A percentile compares a stretch with the other conserved stretches of the same genome.
phyloP scores from a whole-genome alignment of 1,140 invertebrate genomes.

The Bombus turneri region DNA sequence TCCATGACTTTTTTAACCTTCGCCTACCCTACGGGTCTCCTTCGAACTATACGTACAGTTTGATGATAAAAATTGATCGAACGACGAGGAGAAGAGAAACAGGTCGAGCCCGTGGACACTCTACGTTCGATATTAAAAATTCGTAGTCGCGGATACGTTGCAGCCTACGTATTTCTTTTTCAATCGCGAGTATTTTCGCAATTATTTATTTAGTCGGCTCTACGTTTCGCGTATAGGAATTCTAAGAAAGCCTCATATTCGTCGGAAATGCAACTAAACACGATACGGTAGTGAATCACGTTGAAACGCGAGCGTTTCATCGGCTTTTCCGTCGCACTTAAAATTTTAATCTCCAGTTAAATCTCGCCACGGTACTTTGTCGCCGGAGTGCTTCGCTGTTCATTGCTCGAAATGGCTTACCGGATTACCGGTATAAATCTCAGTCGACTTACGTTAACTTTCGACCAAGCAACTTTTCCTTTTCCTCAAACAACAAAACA shows the following conservation, averaged over 20 bases:
- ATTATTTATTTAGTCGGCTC: rapidly evolving
- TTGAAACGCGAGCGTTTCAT: slow-evolving; percentile 17
- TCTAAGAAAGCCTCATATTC: neutral
- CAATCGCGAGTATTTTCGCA: neutral
- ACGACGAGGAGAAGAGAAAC: neutral
- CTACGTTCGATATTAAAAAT: neutral
- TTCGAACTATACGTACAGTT: neutral
- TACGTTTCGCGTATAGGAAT: neutral
- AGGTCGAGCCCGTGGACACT: neutral
- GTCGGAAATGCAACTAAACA: neutral
- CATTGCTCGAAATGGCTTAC: slow-evolving; percentile 34
- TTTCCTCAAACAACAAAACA: neutral
- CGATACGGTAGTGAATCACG: slow-evolving; percentile 17
- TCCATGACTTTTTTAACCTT: slow-evolving; percentile 15
- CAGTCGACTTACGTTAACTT: neutral
- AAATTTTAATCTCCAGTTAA: slow-evolving; percentile 48
- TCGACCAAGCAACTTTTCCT: neutral
- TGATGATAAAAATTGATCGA: slow-evolving; percentile 15
- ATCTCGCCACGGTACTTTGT: slow-evolving; percentile 21
- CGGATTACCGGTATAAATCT: slow-evolving; percentile 37
- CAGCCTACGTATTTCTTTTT: neutral
- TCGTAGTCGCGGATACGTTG: neutral
- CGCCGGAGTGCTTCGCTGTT: neutral
- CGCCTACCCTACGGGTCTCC: neutral
- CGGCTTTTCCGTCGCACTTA: slow-evolving; percentile 36